Evolutionary conservation across 2,888 invertebrate species (phyloP).

Genomic region (Crematogaster levior): DNA sequence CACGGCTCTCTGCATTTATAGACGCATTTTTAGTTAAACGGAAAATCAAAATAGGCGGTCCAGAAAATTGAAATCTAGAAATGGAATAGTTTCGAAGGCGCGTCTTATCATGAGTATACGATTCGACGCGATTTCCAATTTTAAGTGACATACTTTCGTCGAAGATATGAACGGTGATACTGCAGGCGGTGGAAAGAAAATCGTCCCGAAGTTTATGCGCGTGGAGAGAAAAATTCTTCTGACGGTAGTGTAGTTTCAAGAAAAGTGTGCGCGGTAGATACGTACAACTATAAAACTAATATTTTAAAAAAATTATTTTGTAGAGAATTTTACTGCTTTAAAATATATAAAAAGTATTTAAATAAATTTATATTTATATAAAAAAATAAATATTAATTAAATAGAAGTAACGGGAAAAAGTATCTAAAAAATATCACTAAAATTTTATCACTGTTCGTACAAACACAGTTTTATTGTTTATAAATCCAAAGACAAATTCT

Average conservation of each 20-base stretch:
- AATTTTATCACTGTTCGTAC: neutral
- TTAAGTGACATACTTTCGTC: constrained; percentile 57
- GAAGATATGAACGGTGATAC: constrained; percentile 19
- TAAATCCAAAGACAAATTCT: neutral
- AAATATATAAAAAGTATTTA: neutral
- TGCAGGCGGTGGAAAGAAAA: neutral
- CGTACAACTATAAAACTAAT: neutral
- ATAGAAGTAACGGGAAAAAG: neutral
- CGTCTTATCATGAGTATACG: constrained; percentile 5
- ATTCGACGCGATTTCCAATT: constrained; percentile 66
- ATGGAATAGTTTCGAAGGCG: constrained; percentile 55
- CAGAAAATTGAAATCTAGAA: constrained; percentile 64
- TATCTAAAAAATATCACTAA: neutral
- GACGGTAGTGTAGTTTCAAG: neutral
- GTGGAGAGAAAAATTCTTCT: constrained; percentile 28
- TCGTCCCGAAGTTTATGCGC: neutral
- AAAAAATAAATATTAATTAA: neutral
- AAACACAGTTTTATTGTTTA: neutral
- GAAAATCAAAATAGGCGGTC: constrained; percentile 38
- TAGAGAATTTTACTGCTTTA: neutral
- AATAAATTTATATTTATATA: neutral
- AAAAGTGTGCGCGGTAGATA: neutral
- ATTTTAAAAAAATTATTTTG: constrained; percentile 9
- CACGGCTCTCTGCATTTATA: neutral
- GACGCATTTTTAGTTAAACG: constrained; percentile 35